Conservation (phyloP, 2,797 vertebrate species). For the Hydrophis major region DNA sequence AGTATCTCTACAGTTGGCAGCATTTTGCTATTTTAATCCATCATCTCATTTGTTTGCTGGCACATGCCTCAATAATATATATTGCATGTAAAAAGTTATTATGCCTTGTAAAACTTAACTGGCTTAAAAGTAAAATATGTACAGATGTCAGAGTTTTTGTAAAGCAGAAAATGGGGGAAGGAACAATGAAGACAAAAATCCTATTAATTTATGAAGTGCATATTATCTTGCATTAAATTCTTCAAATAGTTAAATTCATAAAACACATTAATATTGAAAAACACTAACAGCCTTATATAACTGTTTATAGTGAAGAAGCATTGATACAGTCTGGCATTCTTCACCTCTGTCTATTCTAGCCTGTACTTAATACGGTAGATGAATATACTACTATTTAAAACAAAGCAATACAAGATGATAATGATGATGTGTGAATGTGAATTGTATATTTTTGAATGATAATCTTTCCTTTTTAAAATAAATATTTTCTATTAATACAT, state of each 20-base stretch:
- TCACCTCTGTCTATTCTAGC: background rate
- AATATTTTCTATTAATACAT: background rate
- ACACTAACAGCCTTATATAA: background rate
- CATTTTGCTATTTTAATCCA: slow-evolving; percentile 40
- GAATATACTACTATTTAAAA: background rate
- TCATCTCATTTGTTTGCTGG: slow-evolving; percentile 29
- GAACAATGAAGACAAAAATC: background rate
- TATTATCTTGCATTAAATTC: background rate
- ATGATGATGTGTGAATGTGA: background rate
- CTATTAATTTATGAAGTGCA: background rate
- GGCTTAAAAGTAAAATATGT: slow-evolving; percentile 41
- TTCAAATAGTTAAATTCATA: background rate
- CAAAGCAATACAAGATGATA: background rate
- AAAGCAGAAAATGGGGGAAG: background rate
- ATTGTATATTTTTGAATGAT: background rate
- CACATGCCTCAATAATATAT: slow-evolving; percentile 22
- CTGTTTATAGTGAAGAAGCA: background rate
- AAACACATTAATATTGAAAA: background rate
- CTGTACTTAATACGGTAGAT: background rate
- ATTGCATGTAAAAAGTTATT: slow-evolving; percentile 50
- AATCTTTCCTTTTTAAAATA: background rate
- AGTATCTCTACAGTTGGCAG: slow-evolving; percentile 21
- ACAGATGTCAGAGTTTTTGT: slow-evolving; percentile 34
- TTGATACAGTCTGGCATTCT: background rate
- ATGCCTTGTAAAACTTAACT: slow-evolving; percentile 49